Base-by-base conservation (phyloP, 2,113 vertebrate species). In the Sylvilagus bachmani region DNA sequence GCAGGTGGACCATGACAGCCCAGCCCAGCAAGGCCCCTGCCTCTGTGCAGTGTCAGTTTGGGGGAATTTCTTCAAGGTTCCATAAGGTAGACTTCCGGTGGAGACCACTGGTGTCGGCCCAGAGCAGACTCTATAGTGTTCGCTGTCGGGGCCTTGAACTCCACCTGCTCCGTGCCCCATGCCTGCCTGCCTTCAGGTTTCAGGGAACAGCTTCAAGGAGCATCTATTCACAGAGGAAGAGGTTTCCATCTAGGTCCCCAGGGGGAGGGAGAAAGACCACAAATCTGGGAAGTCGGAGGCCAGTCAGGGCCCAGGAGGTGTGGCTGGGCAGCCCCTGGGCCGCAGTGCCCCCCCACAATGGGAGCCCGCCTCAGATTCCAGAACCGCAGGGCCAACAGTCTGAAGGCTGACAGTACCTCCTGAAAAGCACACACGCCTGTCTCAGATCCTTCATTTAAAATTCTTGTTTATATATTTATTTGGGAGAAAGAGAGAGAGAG, bases 61-160 rank as follows among this genome's bases (percentile, higher is more conserved):
- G 95, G 94, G 91, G 87, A 83, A 71, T 87, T 80, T 67, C 83
- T 93, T 94, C 94, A 84, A 90, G 44, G 88, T 97, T 96, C 96
- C 55, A 71, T 88, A 55, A 38, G 67, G 87, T 22, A 14, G 67
- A 87, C 58, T 96, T 88, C 55, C 5, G 31, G 84, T 51, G 58
- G 73, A 88, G 90, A 85, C 22, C 64, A 74, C 49, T 13, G 67
- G 74, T 75, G 70, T 80, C 49, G 78, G 71, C 17, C 71, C 36
- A 71, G 58, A 69, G n/a, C 49, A 75, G 66, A 74, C 67, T 44
- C 27, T 38, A 6, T 64, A 19, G 55, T 21, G 55, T 61, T 74
- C 49, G 79, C 64, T n/a, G 53, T 12, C 44, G 4, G 36, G 79
- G 44, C 10, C 77, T 81, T n/a, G 70, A 66, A 58, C 69, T 71